Conservation (phyloP, 2,797 vertebrate species). For the Pseudomugil tenellus region DNA sequence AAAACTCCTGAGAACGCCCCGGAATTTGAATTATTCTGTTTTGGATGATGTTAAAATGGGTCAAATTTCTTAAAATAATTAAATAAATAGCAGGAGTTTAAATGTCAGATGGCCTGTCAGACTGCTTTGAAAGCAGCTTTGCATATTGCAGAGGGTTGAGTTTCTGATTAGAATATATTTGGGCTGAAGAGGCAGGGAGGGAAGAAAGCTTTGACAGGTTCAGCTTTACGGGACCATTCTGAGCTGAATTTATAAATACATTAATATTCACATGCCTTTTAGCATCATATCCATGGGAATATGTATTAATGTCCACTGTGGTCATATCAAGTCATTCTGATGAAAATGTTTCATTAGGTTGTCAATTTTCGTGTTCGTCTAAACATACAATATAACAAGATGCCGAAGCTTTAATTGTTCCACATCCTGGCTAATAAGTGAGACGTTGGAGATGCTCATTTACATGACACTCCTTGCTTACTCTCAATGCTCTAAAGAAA, state of each 20-base stretch:
- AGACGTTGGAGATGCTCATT: not conserved
- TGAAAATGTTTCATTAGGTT: conserved; percentile 6
- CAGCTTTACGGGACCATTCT: not conserved
- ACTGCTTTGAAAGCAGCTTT: conserved; percentile 7
- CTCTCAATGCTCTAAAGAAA: not conserved
- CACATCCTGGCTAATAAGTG: conserved; percentile 16
- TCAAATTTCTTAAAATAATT: conserved; percentile 36
- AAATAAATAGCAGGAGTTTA: not conserved
- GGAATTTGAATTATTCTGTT: conserved; percentile 17
- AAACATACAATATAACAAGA: conserved; percentile 22
- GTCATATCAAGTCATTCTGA: not conserved
- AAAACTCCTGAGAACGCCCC: conserved; percentile 13
- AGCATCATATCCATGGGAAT: not conserved
- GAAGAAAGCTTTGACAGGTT: not conserved
- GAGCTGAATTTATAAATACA: not conserved
- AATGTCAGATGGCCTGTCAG: conserved; percentile 21
- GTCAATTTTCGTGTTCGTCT: conserved; percentile 9
- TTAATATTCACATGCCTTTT: conserved; percentile 1
- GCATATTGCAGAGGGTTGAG: conserved; percentile 3
- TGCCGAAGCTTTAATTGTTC: conserved; percentile 5
- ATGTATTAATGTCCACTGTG: not conserved
- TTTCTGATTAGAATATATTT: conserved; percentile 25
- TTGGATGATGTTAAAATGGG: conserved; percentile 33
- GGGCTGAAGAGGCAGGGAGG: not conserved
- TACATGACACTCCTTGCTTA: not conserved